Evolutionary conservation across 2,113 vertebrate genomes (phyloP), one percentile per base, ranked within the genome.

Genomic region (Mesembrinibis cayennensis): DNA sequence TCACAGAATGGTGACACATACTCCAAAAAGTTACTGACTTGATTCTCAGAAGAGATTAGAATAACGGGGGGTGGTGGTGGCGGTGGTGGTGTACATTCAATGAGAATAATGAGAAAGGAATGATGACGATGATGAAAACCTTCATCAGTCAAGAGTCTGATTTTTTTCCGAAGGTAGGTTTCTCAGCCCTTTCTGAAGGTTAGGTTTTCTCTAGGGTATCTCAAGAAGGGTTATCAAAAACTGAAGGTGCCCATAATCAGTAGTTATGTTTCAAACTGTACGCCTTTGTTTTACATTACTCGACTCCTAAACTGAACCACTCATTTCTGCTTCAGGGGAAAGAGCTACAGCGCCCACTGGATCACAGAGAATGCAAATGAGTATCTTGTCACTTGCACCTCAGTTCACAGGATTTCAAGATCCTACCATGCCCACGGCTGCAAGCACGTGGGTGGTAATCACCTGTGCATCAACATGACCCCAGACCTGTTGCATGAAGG

Each of bases 111-210:
- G 62, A 93, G 65, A 82, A 74, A 74, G 47, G 45, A 61, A 69
- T 27, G 16, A 61, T 27, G n/a, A 65, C 0, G 2, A 56, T 7
- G 16, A 65, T 38, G 63, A 65, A 88, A 92, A 89, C 45, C 49
- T 40, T 59, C 47, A 72, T 44, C 66, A 72, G 52, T 52, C 14
- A n/a, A 18, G 16, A 86, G 34, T 19, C 18, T 29, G 47, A 36
- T 42, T 65, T 87, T 87, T 38, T 65, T 32, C 56, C 1, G 1
- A 69, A 85, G 63, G 19, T 15, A 50, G 44, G 55, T 55, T 86
- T 93, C 38, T 95, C 59, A 90, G 86, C 87, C 59, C 72, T 96
- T 89, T 90, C 73, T 79, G 49, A 69, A 63, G 63, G n/a, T 70
- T 59, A 55, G 19, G 21, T 49, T 76, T 65, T 69, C 66, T 82